Percentiles rank a stretch among this genome's conserved stretches.
phyloP scores from a whole-genome alignment of 2,888 invertebrate genomes.

The Unio pictorum region DNA sequence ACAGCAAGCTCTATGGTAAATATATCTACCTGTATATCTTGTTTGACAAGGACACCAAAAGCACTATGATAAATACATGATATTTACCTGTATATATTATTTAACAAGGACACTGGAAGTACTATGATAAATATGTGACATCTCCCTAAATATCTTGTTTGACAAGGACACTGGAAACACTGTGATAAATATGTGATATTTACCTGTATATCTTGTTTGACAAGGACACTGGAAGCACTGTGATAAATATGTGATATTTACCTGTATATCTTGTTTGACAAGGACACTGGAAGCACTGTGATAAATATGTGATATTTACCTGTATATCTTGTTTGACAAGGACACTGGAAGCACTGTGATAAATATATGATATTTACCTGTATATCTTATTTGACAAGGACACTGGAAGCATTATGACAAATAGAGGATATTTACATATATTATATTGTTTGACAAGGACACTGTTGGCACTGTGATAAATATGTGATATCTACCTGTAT shows the following conservation, averaged over 20 bases:
- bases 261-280: conserved; percentile 90
- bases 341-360: background rate
- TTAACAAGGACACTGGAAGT: background rate
- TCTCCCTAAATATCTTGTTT: conserved; percentile 87
- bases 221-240: background rate
- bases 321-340: background rate
- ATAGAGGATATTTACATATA: too few relatives aligned
- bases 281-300: conserved; percentile 86
- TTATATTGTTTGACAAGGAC: background rate
- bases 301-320: too few relatives aligned
- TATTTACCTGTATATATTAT: background rate
- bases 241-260: conserved; percentile 61
- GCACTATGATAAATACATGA: conserved; percentile 73
- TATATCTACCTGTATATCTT: conserved; percentile 84
- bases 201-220: background rate
- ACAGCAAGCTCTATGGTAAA: background rate
- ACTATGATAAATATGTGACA: background rate
- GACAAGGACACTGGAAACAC: conserved; percentile 90
- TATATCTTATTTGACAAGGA: conserved; percentile 90
- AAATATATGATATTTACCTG: conserved; percentile 76
- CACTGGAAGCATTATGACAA: conserved; percentile 81
- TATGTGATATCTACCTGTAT: conserved; percentile 78
- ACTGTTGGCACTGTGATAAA: background rate
- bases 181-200: conserved; percentile 33
- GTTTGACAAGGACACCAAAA: conserved; percentile 90